A percentile compares a stretch with the other conserved stretches of the same genome.
phyloP scores from a whole-genome alignment of 2,888 invertebrate genomes.

The Diaperis boleti region DNA sequence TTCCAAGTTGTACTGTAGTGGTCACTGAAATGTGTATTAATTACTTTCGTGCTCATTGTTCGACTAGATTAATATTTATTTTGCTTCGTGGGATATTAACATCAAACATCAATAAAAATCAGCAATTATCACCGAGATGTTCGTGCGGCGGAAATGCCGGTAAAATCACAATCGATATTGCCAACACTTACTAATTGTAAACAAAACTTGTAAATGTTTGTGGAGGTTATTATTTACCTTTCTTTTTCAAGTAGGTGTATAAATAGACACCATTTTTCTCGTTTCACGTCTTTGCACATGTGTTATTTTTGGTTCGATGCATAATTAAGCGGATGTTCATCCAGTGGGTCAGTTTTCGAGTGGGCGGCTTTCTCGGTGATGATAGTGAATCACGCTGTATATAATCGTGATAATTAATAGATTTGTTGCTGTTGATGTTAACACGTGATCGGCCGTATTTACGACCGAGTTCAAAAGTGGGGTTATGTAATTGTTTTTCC shows the following conservation, averaged over 20 bases:
- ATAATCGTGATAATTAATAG: too few species aligned
- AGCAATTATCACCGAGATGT: constrained; percentile 26
- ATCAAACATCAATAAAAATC: constrained; percentile 24
- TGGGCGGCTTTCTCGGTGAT: too few species aligned
- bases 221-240: constrained; percentile 5
- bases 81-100: constrained; percentile 6
- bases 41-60: constrained; percentile 1
- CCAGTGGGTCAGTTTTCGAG: too few species aligned
- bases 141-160: constrained; percentile 19
- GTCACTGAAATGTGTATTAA: neutral
- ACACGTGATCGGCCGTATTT: too few species aligned
- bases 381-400: too few species aligned
- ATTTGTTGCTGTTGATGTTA: too few species aligned
- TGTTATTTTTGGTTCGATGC: neutral
- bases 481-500: too few species aligned
- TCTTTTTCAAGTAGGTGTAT: neutral
- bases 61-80: constrained; percentile 7
- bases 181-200: constrained; percentile 16
- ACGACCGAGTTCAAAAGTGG: too few species aligned
- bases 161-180: constrained; percentile 17
- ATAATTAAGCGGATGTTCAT: too few species aligned
- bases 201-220: constrained; percentile 19
- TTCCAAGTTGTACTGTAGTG: too few species aligned
- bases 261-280: neutral
- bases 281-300: neutral